Evolutionary conservation across 2,113 vertebrate genomes (phyloP), one percentile per base, ranked within the genome.

Genomic region (Mormyrus iriodes): DNA sequence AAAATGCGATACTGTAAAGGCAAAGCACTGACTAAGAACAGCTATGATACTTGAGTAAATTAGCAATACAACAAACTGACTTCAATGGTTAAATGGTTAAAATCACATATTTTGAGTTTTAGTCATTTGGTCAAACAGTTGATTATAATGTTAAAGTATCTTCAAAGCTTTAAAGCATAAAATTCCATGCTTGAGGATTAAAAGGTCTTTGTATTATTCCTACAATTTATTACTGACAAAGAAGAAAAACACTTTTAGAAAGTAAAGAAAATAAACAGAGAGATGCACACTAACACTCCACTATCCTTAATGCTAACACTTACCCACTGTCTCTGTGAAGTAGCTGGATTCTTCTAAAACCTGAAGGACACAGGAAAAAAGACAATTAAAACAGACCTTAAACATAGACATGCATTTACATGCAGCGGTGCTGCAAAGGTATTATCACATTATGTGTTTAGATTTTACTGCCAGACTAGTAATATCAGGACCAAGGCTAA

Each of bases 301-400:
- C 17, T 42, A 48, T 10, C 1, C 15, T 24, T n/a, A 84, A 48
- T 10, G 21, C 76, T 48, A 89, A 90, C 86, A 95, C 95, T 95
- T 91, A 96, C 96, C 94, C 90, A 88, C 88, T 90, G 88, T 61
- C 87, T 83, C 65, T 87, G 90, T 91, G 85, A 91, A 92, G 89
- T 83, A 53, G 89, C 90, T 88, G 58, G 91, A 88, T 39, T 58
- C 79, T 84, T 92, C 90, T 91, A 92, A 82, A 90, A 93, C 95
- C 95, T 96, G 93, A 89, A 94, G 94, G 91, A 94, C 90, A 95
- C 6, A 89, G 53, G 46, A 69, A 48, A 89, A 51, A 89, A 84
- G 88, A 88, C 35, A n/a, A 90, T 94, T 87, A 94, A 76, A 93
- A 90, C 90, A 88, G n/a, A 86, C 73, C 73, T 83, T 42, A 87